Percentiles rank a stretch among this genome's conserved stretches.
Evolutionary conservation across 2,797 vertebrate species (phyloP).

Genomic region (Pseudochirops corinnae): DNA sequence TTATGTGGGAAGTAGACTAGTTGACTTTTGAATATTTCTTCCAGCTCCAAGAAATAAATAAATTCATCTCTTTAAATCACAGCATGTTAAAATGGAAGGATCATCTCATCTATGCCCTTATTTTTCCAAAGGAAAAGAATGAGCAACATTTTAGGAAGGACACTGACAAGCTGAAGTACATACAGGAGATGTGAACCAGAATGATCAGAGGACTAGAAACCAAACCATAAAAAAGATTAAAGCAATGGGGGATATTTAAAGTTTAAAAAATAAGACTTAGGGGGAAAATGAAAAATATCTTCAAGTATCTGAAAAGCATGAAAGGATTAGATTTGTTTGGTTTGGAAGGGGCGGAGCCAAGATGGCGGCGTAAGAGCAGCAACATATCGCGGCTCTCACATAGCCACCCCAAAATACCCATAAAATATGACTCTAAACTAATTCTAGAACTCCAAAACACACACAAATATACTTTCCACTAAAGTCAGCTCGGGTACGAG

Average conservation of each 20-base stretch:
- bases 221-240: background rate
- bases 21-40: background rate
- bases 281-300: background rate
- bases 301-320: background rate
- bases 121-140: background rate
- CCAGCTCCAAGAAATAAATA: background rate
- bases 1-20: background rate
- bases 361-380: too few relatives aligned
- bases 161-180: background rate
- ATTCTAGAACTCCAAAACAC: too few relatives aligned
- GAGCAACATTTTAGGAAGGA: background rate
- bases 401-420: too few relatives aligned
- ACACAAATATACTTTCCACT: too few relatives aligned
- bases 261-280: background rate
- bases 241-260: background rate
- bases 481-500: too few relatives aligned
- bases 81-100: background rate
- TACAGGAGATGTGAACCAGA: background rate
- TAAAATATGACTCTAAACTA: too few relatives aligned
- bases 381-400: too few relatives aligned
- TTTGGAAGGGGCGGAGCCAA: background rate
- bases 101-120: background rate
- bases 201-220: background rate
- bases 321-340: background rate
- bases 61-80: background rate